A percentile compares a stretch with the other conserved stretches of the same genome.
Conservation (phyloP, 2,797 vertebrate genomes). For the Propithecus deckenii region DNA sequence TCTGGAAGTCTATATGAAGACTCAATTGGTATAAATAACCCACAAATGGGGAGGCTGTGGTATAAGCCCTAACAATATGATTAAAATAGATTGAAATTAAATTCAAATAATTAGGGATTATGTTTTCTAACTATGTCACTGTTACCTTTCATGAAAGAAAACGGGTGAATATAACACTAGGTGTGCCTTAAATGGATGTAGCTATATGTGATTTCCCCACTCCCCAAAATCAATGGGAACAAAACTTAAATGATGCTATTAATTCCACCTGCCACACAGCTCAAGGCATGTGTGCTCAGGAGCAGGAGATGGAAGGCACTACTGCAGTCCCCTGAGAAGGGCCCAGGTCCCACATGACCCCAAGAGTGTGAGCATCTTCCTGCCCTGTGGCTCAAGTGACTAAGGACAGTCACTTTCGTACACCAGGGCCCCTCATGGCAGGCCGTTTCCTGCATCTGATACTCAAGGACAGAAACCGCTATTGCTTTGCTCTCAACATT, state of each 20-base stretch:
- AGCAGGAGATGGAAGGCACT: neutral
- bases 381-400: rapidly evolving
- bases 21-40: neutral
- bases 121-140: neutral
- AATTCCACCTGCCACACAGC: rapidly evolving
- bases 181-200: too few species aligned
- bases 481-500: neutral
- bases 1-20: neutral
- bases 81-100: neutral
- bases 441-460: too few species aligned
- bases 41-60: neutral
- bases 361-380: neutral
- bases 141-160: neutral
- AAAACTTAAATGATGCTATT: neutral
- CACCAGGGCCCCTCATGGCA: rapidly evolving
- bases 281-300: rapidly evolving
- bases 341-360: neutral
- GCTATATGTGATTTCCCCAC: rapidly evolving
- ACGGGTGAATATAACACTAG: neutral
- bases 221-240: too few species aligned
- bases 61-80: neutral
- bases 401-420: rapidly evolving
- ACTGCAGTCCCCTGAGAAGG: neutral
- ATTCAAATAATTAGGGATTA: neutral
- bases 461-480: neutral